Evolutionary conservation across 2,797 vertebrate species (phyloP), one percentile per base, ranked within the genome.

Genomic region (Notolepis coatsorum): DNA sequence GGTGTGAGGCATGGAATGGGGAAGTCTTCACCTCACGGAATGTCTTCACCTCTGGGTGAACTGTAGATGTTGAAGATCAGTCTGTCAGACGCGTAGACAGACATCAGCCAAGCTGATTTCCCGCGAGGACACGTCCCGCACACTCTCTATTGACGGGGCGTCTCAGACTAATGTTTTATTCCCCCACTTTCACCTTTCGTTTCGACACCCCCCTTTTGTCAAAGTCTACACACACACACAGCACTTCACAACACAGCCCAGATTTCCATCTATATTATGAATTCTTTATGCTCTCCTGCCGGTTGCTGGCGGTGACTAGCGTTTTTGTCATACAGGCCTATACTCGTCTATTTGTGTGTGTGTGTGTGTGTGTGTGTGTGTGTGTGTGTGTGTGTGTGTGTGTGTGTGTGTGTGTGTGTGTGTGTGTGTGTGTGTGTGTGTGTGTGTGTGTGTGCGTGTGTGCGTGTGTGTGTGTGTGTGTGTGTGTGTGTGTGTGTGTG

Each of bases 351-450:
- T 12, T 15, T 4, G 17, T 52, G 5, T 52, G 17, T 20, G 24
- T 42, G 52, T 42, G 52, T 15, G 23, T 27, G 21, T 55, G 13
- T 63, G 49, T 3, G 9, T 45, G 21, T 53, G 24, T 59, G 61
- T 21, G 68, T 35, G 31, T n/a, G n/a, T n/a, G n/a, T n/a, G n/a
- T n/a, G n/a, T n/a, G n/a, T n/a, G n/a, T n/a, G n/a, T n/a, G n/a
- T n/a, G n/a, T n/a, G n/a, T n/a, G n/a, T n/a, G n/a, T n/a, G 9
- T 0, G 1, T 18, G 7, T 41, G 7, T 41, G 28, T 38, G 38
- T 46, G 57, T 76, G 60, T 60, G 57, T n/a, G 62, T 61, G 51
- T 46, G 57, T 81, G 57, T 80, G 66, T 71, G 54, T 43, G 62
- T 51, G n/a, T 63, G 49, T 3, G 9, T 45, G 21, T 53, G 24